Conservation (phyloP, 2,888 invertebrate species). For the Orthonychiurus folsomi region DNA sequence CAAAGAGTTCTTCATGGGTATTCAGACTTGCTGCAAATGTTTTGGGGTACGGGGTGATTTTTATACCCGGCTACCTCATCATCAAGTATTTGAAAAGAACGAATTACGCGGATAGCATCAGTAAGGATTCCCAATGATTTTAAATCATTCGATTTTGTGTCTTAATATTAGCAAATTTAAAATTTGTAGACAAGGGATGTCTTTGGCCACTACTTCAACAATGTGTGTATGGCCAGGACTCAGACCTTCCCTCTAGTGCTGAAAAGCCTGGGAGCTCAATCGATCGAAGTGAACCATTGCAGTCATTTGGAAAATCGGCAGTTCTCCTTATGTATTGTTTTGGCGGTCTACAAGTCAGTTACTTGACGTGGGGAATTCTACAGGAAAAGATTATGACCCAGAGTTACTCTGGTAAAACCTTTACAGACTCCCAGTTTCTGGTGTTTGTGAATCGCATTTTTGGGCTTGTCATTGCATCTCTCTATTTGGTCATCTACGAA, state of each 20-base stretch:
- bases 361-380: slow-evolving; percentile 89
- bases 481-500: slow-evolving; percentile 51
- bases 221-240: slow-evolving; percentile 39
- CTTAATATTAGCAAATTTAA: not conserved
- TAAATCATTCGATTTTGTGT: not conserved
- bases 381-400: slow-evolving; percentile 98
- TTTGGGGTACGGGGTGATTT: slow-evolving; percentile 76
- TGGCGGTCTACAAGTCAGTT: slow-evolving; percentile 77
- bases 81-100: slow-evolving; percentile 69
- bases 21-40: slow-evolving; percentile 68
- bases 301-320: slow-evolving; percentile 46
- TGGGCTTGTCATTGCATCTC: slow-evolving; percentile 64
- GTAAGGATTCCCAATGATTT: too few relatives aligned
- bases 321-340: slow-evolving; percentile 66
- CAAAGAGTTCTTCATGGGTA: slow-evolving; percentile 53
- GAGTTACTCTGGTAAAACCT: slow-evolving; percentile 59
- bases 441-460: slow-evolving; percentile 90
- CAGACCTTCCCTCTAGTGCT: slow-evolving; percentile 21
- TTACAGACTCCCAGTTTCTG: slow-evolving; percentile 91
- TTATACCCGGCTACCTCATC: slow-evolving; percentile 73
- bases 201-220: slow-evolving; percentile 35
- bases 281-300: too few relatives aligned
- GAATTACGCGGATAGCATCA: slow-evolving; percentile 69
- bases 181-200: slow-evolving; percentile 33
- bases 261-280: slow-evolving; percentile 18